Base-by-base conservation (phyloP, 2,797 vertebrate genomes). In the Channallabes apus region DNA sequence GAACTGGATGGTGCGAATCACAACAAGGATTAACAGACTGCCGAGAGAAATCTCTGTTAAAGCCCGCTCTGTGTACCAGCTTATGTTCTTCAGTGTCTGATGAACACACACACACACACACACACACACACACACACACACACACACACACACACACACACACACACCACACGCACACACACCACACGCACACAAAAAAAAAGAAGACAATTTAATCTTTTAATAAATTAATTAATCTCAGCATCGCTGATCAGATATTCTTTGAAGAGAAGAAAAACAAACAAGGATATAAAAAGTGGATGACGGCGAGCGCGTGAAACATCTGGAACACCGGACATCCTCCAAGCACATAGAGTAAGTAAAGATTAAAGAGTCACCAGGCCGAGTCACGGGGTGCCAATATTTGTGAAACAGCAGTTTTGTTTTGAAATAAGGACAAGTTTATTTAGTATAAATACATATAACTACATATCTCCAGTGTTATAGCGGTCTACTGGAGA, bases 1-100 rank as follows among this genome's bases (percentile, higher is more conserved):
- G 93, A 97, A 99, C 88, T 99, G 98, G 90, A 99, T 98, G 90
- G 98, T 99, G 92, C 98, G 96, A 91, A 99, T 99, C 87, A 99
- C 98, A 0, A 99, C 98, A 71, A 99, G 92, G 90, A 99, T 98
- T 89, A 99, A 95, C 86, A 99, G 95, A 90, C 98, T 99, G 65
- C 98, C 98, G 46, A 99, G 94, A 3, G 98, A 99, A 93, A 99
- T 99, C 92, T 99, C 98, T 7, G 98, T 99, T 89, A 99, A 85
- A 32, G 97, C 96, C 35, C 98, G 97, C 89, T 99, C 98, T 4
- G 97, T 96, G 91, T 99, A 99, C 98, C 98, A 99, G 24, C 96
- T 94, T 91, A 99, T 94, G 79, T 98, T 99, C 94, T 98, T 99
- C 90, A 99, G 82, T 83, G 97, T 94, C 98, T 99, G 92, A 1